Percentiles rank a stretch among this genome's conserved stretches.
Evolutionary conservation across 1,140 invertebrate genomes (phyloP).

Genomic region (Protaetia brevitarsis): DNA sequence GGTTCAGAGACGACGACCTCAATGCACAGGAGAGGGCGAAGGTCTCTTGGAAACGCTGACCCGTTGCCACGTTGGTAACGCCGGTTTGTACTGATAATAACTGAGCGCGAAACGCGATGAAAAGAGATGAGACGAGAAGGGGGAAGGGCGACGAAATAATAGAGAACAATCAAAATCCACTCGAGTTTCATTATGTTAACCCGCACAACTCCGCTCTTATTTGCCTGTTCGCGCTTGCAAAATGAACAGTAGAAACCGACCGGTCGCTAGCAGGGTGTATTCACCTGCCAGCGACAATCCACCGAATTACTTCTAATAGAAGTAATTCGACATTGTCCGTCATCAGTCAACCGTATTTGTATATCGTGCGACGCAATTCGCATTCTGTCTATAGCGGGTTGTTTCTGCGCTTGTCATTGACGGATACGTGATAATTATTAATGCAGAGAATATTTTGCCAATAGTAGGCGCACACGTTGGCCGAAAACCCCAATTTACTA

Average conservation of each 20-base stretch:
- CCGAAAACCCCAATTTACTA: too few species aligned
- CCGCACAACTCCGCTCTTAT: constrained; percentile 3
- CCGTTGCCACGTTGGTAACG: too few species aligned
- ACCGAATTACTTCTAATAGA: constrained; percentile 9
- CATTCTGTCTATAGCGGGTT: too few species aligned
- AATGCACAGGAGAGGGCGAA: too few species aligned
- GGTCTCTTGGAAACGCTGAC: too few species aligned
- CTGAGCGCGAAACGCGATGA: too few species aligned
- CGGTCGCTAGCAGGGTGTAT: constrained; percentile 1
- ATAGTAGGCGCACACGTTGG: too few species aligned
- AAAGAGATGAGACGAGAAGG: neutral
- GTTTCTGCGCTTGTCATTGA: too few species aligned
- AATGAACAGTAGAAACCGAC: constrained; percentile 7
- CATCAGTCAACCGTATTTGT: neutral
- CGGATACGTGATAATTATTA: too few species aligned
- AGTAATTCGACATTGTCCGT: neutral
- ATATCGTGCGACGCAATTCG: neutral
- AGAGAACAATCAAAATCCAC: constrained; percentile 16
- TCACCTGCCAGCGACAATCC: constrained; percentile 9
- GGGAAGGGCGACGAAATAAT: neutral
- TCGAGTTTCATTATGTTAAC: constrained; percentile 14
- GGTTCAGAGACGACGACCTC: neutral
- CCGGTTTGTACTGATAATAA: too few species aligned
- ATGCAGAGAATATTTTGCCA: too few species aligned
- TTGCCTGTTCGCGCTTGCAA: constrained; percentile 14